Percentiles rank a stretch among this genome's conserved stretches.
These are phyloP conservation scores for Alcedo quadribrachys DNA, from an alignment of 2,797 vertebrate genomes.

Conservation along the genomic window DNA sequence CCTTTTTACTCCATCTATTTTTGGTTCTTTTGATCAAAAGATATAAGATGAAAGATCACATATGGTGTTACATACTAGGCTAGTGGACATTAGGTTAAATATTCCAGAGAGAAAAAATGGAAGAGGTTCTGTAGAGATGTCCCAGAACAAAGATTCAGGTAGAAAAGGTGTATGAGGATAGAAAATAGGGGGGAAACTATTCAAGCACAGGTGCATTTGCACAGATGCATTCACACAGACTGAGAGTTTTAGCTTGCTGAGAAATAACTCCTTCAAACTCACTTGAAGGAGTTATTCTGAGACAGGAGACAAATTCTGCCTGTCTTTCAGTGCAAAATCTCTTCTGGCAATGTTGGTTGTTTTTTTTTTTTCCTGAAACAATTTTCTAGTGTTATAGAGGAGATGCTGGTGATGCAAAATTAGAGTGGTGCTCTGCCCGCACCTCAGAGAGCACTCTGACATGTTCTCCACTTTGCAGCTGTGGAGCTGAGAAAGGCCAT, in stretches of 20 bases:
- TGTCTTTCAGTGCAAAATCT: neutral
- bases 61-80: neutral
- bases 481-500: neutral
- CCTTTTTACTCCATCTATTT: neutral
- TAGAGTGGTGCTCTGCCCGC: fast-evolving
- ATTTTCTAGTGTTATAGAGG: neutral
- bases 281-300: too few relatives aligned
- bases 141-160: neutral
- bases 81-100: neutral
- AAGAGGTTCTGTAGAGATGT: neutral
- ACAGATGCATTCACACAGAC: neutral
- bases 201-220: neutral
- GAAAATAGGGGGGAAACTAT: neutral
- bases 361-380: neutral
- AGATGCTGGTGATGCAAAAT: neutral
- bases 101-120: neutral
- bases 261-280: neutral
- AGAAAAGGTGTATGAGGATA: neutral
- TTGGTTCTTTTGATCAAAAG: neutral
- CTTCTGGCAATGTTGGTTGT: neutral
- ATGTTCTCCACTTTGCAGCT: fast-evolving
- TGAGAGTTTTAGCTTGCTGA: neutral
- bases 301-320: neutral
- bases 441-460: neutral
- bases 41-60: neutral